Conservation (phyloP, 2,797 vertebrate species). For the Cossypha caffra region DNA sequence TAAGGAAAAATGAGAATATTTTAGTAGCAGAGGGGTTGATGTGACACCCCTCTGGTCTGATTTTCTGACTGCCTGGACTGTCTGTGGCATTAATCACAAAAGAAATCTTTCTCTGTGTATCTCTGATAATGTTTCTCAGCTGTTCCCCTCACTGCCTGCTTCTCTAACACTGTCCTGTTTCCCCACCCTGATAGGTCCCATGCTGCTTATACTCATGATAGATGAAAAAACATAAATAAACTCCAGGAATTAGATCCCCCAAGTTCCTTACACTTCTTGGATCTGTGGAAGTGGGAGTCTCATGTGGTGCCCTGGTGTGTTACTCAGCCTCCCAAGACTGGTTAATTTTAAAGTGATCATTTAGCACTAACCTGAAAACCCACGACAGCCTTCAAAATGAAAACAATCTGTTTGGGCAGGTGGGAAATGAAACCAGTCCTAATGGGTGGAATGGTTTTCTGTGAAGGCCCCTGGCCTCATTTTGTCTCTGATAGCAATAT, state of each 20-base stretch:
- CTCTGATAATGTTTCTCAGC: background rate
- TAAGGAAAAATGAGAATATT: background rate
- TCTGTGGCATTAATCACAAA: background rate
- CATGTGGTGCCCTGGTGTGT: background rate
- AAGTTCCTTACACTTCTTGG: background rate
- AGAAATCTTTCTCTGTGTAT: background rate
- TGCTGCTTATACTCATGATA: background rate
- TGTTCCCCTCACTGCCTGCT: background rate
- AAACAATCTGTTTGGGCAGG: constrained; percentile 65
- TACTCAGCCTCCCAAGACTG: background rate
- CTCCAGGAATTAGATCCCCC: background rate
- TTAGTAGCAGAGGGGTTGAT: background rate
- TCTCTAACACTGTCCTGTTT: background rate
- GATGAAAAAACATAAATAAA: background rate
- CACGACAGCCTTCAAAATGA: constrained; percentile 42
- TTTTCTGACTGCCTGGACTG: background rate
- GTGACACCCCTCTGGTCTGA: background rate
- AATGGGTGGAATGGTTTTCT: constrained; percentile 37
- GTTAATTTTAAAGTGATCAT: constrained; percentile 45
- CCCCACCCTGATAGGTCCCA: background rate
- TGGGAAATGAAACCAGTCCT: constrained; percentile 46
- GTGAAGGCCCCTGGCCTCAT: constrained; percentile 40
- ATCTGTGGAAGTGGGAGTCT: background rate
- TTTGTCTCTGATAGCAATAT: constrained; percentile 63
- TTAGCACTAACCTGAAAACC: constrained; percentile 58